Conservation (phyloP, 2,888 invertebrate species). For the Aphrophora alni region DNA sequence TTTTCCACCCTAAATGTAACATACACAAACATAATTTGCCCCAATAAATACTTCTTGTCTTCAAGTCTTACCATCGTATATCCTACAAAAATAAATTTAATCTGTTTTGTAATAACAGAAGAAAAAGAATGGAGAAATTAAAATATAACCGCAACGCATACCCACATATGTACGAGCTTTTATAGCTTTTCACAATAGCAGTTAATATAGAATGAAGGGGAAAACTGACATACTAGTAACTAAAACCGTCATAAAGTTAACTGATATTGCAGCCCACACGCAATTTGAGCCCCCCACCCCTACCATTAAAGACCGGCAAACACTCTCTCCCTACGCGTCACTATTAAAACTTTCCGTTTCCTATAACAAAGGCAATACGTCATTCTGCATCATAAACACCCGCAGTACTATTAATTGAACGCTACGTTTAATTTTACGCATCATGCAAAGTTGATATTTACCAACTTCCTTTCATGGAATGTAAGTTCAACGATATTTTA, state of each 20-base stretch:
- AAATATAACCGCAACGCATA: too few species aligned
- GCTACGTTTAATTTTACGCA: background rate
- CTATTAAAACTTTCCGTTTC: conserved; percentile 6
- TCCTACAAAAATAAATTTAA: too few species aligned
- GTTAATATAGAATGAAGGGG: background rate
- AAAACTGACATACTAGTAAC: background rate
- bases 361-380: background rate
- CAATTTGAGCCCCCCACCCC: background rate
- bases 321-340: background rate
- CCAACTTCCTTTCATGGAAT: too few species aligned
- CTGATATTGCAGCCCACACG: background rate
- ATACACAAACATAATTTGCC: too few species aligned
- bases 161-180: too few species aligned
- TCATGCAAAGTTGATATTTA: background rate
- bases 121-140: too few species aligned
- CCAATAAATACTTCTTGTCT: too few species aligned
- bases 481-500: too few species aligned
- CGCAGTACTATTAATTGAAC: background rate
- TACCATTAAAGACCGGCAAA: background rate
- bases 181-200: too few species aligned
- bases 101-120: too few species aligned
- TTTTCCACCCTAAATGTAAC: too few species aligned
- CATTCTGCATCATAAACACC: background rate
- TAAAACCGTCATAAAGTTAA: background rate
- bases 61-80: too few species aligned